Conservation (phyloP, 2,888 invertebrate genomes). For the Leptinotarsa rubiginosa region DNA sequence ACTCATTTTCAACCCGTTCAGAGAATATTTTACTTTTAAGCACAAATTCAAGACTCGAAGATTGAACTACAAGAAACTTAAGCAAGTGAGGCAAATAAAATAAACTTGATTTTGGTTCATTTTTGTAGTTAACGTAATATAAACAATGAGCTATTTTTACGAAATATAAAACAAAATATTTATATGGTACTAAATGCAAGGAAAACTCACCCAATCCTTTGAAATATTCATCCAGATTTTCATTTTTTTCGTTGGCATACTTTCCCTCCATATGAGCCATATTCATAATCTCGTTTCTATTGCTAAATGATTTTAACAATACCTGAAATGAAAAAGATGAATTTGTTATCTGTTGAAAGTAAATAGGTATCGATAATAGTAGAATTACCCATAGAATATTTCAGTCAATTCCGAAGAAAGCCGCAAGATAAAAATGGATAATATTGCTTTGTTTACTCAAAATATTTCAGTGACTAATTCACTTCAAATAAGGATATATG, state of each 20-base stretch:
- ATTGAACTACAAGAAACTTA: too few relatives aligned
- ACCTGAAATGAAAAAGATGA: background rate
- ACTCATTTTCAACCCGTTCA: too few relatives aligned
- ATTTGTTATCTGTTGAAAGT: background rate
- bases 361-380: background rate
- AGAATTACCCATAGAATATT: background rate
- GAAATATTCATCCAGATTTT: conserved; percentile 76
- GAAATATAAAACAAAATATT: background rate
- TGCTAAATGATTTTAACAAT: background rate
- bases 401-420: background rate
- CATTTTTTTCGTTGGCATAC: conserved; percentile 75
- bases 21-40: too few relatives aligned
- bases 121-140: too few relatives aligned
- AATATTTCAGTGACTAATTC: background rate
- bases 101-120: too few relatives aligned
- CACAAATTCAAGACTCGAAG: too few relatives aligned
- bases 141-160: too few relatives aligned
- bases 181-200: conserved; percentile 11
- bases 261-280: conserved; percentile 73
- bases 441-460: background rate
- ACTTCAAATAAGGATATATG: background rate
- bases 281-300: conserved; percentile 42
- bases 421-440: background rate
- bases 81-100: too few relatives aligned
- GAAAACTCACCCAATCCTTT: conserved; percentile 70